Evolutionary conservation across 1,140 invertebrate genomes (phyloP).

Genomic region (Drosophila sulfurigaster): DNA sequence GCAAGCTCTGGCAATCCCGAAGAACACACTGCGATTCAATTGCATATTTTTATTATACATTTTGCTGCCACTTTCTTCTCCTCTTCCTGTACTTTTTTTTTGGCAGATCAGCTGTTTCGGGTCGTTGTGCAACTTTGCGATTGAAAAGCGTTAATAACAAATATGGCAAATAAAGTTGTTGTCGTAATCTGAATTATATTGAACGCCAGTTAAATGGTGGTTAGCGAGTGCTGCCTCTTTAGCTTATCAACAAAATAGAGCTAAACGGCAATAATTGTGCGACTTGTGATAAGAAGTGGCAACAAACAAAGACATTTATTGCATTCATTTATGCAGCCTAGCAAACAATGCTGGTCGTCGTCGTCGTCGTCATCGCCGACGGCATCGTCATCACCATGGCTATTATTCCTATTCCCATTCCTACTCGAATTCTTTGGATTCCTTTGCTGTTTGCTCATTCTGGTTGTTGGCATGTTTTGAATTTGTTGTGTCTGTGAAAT

Average conservation of each 20-base stretch:
- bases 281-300: constrained; percentile 22
- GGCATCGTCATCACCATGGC: not conserved
- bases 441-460: constrained; percentile 3
- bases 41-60: not conserved
- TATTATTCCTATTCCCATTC: not conserved
- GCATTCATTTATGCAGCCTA: constrained; percentile 65
- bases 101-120: not conserved
- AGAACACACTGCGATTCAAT: no score
- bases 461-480: constrained; percentile 35
- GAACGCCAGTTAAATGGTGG: constrained; percentile 23
- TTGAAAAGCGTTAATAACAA: constrained; percentile 34
- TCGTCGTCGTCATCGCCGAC: not conserved
- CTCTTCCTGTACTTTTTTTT: not conserved
- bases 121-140: not conserved
- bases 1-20: not conserved
- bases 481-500: constrained; percentile 56
- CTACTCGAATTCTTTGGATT: not conserved
- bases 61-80: not conserved
- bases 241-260: constrained; percentile 33
- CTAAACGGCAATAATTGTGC: constrained; percentile 46
- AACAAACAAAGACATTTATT: constrained; percentile 71
- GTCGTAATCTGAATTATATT: not conserved
- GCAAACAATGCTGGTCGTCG: constrained; percentile 26
- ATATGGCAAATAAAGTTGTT: not conserved
- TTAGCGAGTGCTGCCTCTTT: constrained; percentile 26